Evolutionary conservation across 2,888 invertebrate species (phyloP), one percentile per base, ranked within the genome.

Genomic region (Mimumesa dahlbomi): DNA sequence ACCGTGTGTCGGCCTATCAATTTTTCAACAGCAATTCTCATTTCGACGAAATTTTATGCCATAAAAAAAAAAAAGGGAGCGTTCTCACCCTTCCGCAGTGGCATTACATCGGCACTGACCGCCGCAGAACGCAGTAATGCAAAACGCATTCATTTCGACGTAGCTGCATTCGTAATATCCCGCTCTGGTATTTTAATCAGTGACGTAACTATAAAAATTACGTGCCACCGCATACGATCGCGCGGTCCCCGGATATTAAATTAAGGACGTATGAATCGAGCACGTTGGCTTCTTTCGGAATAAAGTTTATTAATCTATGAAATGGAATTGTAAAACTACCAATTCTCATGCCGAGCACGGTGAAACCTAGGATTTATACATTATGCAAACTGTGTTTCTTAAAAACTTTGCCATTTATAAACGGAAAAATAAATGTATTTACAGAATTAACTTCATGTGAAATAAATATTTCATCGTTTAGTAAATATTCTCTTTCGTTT

Each of bases 21-120:
- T 80, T 82, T 85, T 85, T 83, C 81, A 84, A 77, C 79, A 81
- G 83, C 82, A 85, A 85, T 85, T 84, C 80, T 84, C 82, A 84
- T 84, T 83, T 74, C 75, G 75, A 63, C 69, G 77, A 79, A 81
- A 79, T 80, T 82, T 81, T 72, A 77, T 71, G 74, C 67, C 73
- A 74, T 82, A 77, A 80, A 81, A 82, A 82, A 82, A 82, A 82
- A 82, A 82, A 82, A 82, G 77, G 82, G 69, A 82, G 64, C 73
- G 50, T 65, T 63, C 78, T 73, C 66, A 45, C 58, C 63, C 46
- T 56, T 52, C 36, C 52, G 46, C 56, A 40, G 59, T 45, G 45
- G 46, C 68, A 72, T 76, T 82, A 82, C 80, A 80, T 64, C 73
- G 79, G 49, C 16, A 31, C 31, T 14, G 54, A 21, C 56, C 50